Evolutionary conservation across 2,113 vertebrate genomes (phyloP).

Genomic region (Choloepus hoffmanni): DNA sequence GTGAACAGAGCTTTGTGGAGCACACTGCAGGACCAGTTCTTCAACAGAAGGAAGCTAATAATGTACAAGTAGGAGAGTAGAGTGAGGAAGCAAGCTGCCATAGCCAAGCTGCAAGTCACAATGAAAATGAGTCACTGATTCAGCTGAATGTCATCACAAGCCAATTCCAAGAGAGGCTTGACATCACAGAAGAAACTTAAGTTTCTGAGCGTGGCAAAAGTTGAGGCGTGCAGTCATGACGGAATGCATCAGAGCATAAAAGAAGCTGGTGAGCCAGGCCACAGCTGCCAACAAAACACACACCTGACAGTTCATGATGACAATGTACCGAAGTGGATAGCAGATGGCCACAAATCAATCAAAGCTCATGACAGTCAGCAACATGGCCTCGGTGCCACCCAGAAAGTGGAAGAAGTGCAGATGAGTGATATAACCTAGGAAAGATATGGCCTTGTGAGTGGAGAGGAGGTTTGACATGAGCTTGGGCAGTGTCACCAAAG

Average conservation of each 20-base stretch:
- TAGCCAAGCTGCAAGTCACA: slow-evolving; percentile 57
- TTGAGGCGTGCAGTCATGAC: slow-evolving; percentile 33
- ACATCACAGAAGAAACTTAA: slow-evolving; percentile 76
- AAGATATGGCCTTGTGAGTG: slow-evolving; percentile 38
- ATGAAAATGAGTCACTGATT: slow-evolving; percentile 55
- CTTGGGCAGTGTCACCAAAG: slow-evolving; percentile 67
- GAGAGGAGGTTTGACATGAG: slow-evolving; percentile 49
- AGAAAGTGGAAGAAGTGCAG: slow-evolving; percentile 76
- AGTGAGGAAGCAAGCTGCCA: slow-evolving; percentile 59
- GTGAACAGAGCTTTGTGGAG: slow-evolving; percentile 63
- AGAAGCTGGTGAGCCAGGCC: slow-evolving; percentile 57
- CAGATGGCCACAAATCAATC: slow-evolving; percentile 70
- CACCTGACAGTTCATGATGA: slow-evolving; percentile 33
- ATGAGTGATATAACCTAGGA: slow-evolving; percentile 68
- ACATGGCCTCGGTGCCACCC: slow-evolving; percentile 60
- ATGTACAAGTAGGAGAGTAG: slow-evolving; percentile 73
- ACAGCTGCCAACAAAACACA: slow-evolving; percentile 40
- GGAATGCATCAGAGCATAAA: slow-evolving; percentile 58
- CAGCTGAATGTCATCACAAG: slow-evolving; percentile 39
- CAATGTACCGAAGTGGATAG: slow-evolving; percentile 29
- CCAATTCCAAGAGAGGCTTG: slow-evolving; percentile 65
- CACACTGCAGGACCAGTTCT: slow-evolving; percentile 15
- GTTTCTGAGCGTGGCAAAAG: slow-evolving; percentile 50
- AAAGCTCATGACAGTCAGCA: slow-evolving; percentile 72
- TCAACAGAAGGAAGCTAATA: slow-evolving; percentile 52